Base-by-base conservation (phyloP, 2,888 invertebrate species). In the Tholera decimalis region DNA sequence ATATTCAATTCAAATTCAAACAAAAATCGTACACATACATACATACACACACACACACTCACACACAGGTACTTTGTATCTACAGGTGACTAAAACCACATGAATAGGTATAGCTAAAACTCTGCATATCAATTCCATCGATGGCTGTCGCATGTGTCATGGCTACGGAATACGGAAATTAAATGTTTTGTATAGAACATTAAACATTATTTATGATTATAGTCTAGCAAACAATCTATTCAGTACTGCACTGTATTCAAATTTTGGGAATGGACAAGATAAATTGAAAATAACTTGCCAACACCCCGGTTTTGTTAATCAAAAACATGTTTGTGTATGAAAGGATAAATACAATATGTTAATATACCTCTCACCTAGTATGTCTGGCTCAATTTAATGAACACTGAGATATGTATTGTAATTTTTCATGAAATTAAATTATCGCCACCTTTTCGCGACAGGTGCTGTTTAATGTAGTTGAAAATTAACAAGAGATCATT, bases 141-240 rank as follows among this genome's bases (percentile, higher is more conserved):
- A 83, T 67, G 58, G 61, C 49, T 73, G 69, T 59, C 69, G 78
- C 76, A 77, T 76, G 62, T 80, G 80, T 77, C 83, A 85, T 79
- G 65, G 79, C 78, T 80, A 70, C 75, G 79, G 81, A 83, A 73
- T 67, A 80, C 91, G 91, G 91, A 92, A 90, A 92, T 91, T 90
- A 88, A 90, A 90, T 85, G 89, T 87, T 89, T 86, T 85, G 88
- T 85, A 83, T 85, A 86, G 80, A 75, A 86, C 91, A 91, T 89
- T 90, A 85, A 90, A 84, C 82, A 84, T 88, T 88, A 90, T 91
- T 91, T 90, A 91, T 70, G 77, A 70, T 77, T 73, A 79, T 73
- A 69, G 76, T 75, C 72, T 78, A 83, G 70, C 53, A 56, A 46
- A 59, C 62, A 43, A 59, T 75, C 65, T 74, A 80, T 75, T 68